Conservation (phyloP, 2,888 invertebrate species). For the Protonemura montana region DNA sequence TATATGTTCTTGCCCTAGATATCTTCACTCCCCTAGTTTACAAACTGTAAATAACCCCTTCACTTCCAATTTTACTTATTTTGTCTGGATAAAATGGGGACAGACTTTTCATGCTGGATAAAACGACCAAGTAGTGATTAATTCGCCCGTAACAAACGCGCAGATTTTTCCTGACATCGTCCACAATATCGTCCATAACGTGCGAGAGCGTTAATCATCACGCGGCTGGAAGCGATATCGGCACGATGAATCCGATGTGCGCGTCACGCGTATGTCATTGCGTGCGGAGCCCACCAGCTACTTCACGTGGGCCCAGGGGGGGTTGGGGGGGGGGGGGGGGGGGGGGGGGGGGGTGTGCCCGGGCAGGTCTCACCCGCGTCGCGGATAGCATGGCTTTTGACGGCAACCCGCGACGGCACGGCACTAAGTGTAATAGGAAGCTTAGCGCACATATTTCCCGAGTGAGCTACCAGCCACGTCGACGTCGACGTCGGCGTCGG, state of each 20-base stretch:
- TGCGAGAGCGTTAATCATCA: not conserved
- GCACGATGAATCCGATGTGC: not conserved
- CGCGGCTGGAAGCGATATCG: not conserved
- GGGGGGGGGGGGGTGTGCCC: too few relatives aligned
- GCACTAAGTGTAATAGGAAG: slow-evolving; percentile 38
- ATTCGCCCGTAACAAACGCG: not conserved
- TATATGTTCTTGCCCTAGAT: slow-evolving; percentile 24
- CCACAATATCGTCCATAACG: not conserved
- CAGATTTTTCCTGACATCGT: not conserved
- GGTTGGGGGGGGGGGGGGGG: not conserved
- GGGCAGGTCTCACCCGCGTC: too few relatives aligned
- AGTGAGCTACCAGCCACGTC: slow-evolving; percentile 12
- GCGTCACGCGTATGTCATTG: not conserved
- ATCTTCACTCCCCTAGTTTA: not conserved
- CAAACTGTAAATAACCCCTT: not conserved
- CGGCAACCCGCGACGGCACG: not conserved
- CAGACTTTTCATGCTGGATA: not conserved
- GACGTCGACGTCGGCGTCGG: not conserved
- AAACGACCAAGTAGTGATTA: not conserved
- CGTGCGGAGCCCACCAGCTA: not conserved
- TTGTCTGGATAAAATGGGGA: slow-evolving; percentile 28
- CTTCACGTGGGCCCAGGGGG: not conserved
- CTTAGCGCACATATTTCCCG: slow-evolving; percentile 40
- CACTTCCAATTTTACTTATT: slow-evolving; percentile 18
- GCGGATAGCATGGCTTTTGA: not conserved